Evolutionary conservation across 2,113 vertebrate species (phyloP).

Genomic region (Serilophus lunatus): DNA sequence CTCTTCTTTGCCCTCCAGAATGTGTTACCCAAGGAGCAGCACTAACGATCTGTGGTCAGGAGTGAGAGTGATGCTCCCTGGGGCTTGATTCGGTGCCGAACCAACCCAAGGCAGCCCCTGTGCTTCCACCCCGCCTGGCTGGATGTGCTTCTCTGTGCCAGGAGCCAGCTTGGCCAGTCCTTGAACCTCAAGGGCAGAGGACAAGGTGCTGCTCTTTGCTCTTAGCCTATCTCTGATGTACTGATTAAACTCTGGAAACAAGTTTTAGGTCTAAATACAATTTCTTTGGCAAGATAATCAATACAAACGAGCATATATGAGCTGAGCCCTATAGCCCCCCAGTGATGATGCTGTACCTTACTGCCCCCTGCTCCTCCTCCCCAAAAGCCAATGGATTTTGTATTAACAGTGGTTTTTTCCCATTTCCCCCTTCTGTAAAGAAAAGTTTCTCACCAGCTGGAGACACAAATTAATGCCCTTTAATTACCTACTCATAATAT

Average conservation of each 20-base stretch:
- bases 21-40: background rate
- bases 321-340: background rate
- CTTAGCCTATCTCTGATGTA: accelerated
- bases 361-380: background rate
- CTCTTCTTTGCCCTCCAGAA: background rate
- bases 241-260: background rate
- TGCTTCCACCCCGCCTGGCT: background rate
- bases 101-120: background rate
- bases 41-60: accelerated
- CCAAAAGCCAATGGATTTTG: background rate
- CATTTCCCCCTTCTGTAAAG: background rate
- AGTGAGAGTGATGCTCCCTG: accelerated
- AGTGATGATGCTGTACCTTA: background rate
- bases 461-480: background rate
- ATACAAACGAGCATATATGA: accelerated
- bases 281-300: background rate
- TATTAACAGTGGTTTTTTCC: background rate
- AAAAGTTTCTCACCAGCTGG: background rate
- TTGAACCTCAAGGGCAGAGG: background rate
- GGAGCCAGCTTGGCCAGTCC: background rate
- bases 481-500: background rate
- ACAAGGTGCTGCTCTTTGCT: background rate
- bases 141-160: background rate
- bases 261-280: background rate
- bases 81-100: background rate